Evolutionary conservation across 1,140 invertebrate genomes (phyloP), one percentile per base, ranked within the genome.

Genomic region (Venturia canescens): DNA sequence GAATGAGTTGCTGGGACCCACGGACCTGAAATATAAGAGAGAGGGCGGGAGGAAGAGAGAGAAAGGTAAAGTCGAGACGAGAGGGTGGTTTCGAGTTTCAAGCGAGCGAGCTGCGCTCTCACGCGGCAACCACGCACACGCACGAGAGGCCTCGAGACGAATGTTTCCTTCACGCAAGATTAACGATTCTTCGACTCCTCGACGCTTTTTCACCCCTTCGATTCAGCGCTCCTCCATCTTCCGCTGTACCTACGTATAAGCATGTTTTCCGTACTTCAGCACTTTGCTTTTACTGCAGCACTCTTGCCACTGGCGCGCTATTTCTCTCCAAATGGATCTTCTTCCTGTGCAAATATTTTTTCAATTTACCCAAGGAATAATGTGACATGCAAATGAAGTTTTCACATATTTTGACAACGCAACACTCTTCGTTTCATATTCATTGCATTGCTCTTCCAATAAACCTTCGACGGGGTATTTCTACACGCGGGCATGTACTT

Each of bases 111-210:
- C 29, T 27, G 71, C n/a, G 0, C 71, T 18, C 48, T 74, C 71
- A 48, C 26, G 44, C 71, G 48, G 48, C 71, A 74, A 74, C 71
- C 23, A n/a, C n/a, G 66, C 66, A 69, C 66, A 69, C 66, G 66
- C 66, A 69, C 29, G 66, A 69, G 71, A 74, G 48, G 71, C 21
- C 71, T 74, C 71, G 48, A 50, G 71, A 74, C 71, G 71, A 74
- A 74, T 74, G 71, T 74, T 74, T 74, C 71, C 71, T 74, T 74
- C 71, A 74, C 71, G 71, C 71, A 53, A 74, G 71, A 74, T 60
- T 76, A 76, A 76, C 72, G 72, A 76, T 76, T 76, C 72, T 60
- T 60, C 72, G 29, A 53, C 27, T 57, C 53, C 72, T 60, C 72
- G 72, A 76, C 72, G 72, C 72, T 76, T 76, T 76, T 53, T 76